A percentile compares a stretch with the other conserved stretches of the same genome.
phyloP scores from a whole-genome alignment of 2,797 vertebrate species.

The Anguilla marmorata region DNA sequence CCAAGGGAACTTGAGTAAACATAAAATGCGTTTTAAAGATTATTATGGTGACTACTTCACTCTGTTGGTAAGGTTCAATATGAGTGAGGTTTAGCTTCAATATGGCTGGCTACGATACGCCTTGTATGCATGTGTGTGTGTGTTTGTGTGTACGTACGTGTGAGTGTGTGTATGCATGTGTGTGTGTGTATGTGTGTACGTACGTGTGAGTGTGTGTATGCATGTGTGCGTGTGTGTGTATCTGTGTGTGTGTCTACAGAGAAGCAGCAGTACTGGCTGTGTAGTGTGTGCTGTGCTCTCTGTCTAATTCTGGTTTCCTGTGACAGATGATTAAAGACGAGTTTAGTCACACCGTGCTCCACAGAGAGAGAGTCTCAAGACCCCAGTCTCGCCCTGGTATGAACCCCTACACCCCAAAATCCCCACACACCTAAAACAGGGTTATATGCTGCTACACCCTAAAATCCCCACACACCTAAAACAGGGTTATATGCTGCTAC shows the following conservation, averaged over 20 bases:
- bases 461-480: neutral
- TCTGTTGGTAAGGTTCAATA: too few species aligned
- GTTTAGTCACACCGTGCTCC: conserved; percentile 56
- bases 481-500: neutral
- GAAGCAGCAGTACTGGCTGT: neutral
- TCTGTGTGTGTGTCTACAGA: conserved; percentile 26
- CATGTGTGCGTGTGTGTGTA: neutral
- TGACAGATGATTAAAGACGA: conserved; percentile 70
- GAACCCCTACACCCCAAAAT: conserved; percentile 7
- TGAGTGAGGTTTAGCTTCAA: too few species aligned
- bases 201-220: neutral
- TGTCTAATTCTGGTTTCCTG: conserved; percentile 6
- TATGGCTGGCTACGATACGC: too few species aligned
- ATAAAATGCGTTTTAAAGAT: too few species aligned
- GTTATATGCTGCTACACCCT: neutral
- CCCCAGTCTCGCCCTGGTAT: conserved; percentile 37
- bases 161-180: neutral
- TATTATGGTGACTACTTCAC: too few species aligned
- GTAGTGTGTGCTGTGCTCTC: neutral
- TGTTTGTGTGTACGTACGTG: neutral
- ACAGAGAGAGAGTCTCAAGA: conserved; percentile 47
- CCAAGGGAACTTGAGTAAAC: too few species aligned
- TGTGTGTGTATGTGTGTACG: neutral
- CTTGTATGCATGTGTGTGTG: conserved; percentile 14
- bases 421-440: neutral